phyloP scores from a whole-genome alignment of 2,113 vertebrate species.

The Peucedramus taeniatus region DNA sequence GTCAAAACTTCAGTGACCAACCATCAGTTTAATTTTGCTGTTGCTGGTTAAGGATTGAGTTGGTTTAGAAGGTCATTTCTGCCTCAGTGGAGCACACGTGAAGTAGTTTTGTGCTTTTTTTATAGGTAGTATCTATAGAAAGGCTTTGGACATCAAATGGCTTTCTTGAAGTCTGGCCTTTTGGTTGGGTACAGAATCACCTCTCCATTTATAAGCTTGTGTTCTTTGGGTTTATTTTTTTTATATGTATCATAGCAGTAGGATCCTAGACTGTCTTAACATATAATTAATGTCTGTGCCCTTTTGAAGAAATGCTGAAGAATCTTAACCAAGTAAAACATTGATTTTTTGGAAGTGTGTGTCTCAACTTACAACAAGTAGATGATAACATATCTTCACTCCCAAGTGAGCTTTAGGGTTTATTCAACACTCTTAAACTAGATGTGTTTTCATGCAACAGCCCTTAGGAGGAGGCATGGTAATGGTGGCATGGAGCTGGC shows the following conservation, averaged over 20 bases:
- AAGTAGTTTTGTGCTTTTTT: neutral
- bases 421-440: neutral
- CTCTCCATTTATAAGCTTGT: neutral
- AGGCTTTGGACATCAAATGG: neutral
- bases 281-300: neutral
- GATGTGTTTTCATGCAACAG: neutral
- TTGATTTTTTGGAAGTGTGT: neutral
- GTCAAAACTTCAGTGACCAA: neutral
- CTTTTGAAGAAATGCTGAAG: neutral
- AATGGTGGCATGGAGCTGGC: neutral
- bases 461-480: fast-evolving
- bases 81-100: neutral
- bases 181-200: neutral
- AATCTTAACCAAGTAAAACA: neutral
- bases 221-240: neutral
- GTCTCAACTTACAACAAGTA: neutral
- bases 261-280: neutral
- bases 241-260: neutral
- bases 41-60: neutral
- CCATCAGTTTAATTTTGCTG: neutral
- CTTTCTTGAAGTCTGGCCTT: neutral
- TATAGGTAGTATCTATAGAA: neutral
- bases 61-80: neutral
- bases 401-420: neutral
- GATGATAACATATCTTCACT: neutral